Evolutionary conservation across 1,140 invertebrate genomes (phyloP).

Genomic region (Drosophila sp.): DNA sequence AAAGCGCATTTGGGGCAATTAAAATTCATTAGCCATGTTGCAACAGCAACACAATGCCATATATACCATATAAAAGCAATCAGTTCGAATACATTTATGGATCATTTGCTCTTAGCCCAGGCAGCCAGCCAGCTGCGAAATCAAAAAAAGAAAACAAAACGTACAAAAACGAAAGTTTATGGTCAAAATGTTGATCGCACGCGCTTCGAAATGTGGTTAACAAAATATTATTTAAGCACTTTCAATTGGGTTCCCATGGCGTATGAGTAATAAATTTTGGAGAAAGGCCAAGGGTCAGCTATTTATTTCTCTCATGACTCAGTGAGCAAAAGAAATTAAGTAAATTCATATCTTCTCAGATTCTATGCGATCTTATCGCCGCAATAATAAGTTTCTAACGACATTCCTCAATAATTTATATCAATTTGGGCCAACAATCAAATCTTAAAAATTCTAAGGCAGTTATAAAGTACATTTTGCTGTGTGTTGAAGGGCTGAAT

Average conservation of each 20-base stretch:
- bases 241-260: constrained; percentile 10
- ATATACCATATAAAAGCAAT: constrained; percentile 43
- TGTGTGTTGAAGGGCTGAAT: too few species aligned
- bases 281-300: constrained; percentile 3
- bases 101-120: constrained; percentile 10
- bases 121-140: constrained; percentile 16
- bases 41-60: constrained; percentile 30
- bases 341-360: background rate
- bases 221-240: constrained; percentile 2
- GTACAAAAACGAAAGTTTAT: constrained; percentile 11
- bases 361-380: background rate
- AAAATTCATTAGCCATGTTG: constrained; percentile 56
- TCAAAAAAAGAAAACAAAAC: constrained; percentile 2
- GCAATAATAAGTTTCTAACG: background rate
- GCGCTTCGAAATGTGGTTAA: background rate
- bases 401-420: background rate
- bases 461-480: too few species aligned
- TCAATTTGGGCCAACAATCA: background rate
- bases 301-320: background rate
- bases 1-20: constrained; percentile 38
- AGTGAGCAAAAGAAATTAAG: background rate
- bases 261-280: constrained; percentile 3
- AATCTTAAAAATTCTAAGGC: too few species aligned
- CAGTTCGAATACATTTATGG: constrained; percentile 18
- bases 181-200: background rate